These are phyloP conservation scores for Sarcophaga subvicina DNA, from an alignment of 2,888 invertebrate genomes.

Conservation along the genomic window DNA sequence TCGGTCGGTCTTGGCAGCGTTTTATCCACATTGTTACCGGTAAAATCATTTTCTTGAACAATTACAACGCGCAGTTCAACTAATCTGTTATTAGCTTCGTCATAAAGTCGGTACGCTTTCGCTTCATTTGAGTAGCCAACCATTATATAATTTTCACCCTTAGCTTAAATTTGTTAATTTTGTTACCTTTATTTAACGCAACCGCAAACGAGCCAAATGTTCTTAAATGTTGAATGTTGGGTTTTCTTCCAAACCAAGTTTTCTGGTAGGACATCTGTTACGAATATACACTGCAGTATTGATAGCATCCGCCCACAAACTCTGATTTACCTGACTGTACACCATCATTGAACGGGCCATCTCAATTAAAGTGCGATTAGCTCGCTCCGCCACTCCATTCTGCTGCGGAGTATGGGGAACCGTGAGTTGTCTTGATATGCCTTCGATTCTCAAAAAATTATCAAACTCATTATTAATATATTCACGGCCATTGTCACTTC, in stretches of 20 bases:
- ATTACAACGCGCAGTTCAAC: slow-evolving; percentile 7
- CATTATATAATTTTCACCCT: slow-evolving; percentile 25
- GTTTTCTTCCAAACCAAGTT: too few relatives aligned
- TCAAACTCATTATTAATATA: slow-evolving; percentile 55
- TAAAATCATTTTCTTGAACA: not conserved
- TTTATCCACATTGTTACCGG: too few relatives aligned
- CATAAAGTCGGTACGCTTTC: slow-evolving; percentile 19
- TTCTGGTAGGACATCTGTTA: too few relatives aligned
- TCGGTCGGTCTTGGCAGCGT: not conserved
- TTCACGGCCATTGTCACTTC: too few relatives aligned
- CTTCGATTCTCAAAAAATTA: slow-evolving; percentile 55
- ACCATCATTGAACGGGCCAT: too few relatives aligned
- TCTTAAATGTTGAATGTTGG: too few relatives aligned
- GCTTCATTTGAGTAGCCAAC: slow-evolving; percentile 17
- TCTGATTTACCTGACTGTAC: slow-evolving; percentile 54
- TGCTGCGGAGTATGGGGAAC: too few relatives aligned
- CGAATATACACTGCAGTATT: too few relatives aligned
- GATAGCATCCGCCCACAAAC: too few relatives aligned
- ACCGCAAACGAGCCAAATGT: not conserved
- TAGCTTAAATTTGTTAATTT: slow-evolving; percentile 24
- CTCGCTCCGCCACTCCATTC: too few relatives aligned
- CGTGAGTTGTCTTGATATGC: slow-evolving; percentile 57
- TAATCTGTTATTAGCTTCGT: not conserved
- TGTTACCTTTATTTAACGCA: slow-evolving; percentile 38
- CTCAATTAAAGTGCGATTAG: too few relatives aligned